These are phyloP conservation scores for Campoletis sonorensis DNA, from an alignment of 1,140 invertebrate species.

Conservation along the genomic window DNA sequence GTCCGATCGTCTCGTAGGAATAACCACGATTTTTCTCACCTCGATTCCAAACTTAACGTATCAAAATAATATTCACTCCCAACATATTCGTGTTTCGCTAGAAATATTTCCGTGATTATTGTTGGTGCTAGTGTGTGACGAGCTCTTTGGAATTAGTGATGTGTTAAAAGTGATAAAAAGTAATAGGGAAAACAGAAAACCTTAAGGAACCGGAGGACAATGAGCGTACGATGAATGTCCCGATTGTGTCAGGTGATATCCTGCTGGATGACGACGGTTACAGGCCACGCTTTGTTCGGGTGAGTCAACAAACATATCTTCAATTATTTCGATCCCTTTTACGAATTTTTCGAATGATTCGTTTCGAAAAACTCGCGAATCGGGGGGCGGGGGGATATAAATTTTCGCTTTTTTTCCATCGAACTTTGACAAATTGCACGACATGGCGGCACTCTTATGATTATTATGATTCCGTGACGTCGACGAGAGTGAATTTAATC, in stretches of 20 bases:
- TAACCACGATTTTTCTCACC: constrained; percentile 1
- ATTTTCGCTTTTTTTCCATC: too few relatives aligned
- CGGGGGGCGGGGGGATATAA: too few relatives aligned
- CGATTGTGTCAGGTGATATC: constrained; percentile 73
- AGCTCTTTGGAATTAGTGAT: background rate
- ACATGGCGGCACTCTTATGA: constrained; percentile 47
- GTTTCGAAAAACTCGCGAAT: too few relatives aligned
- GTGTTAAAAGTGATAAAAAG: background rate
- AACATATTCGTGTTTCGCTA: background rate
- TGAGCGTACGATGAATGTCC: constrained; percentile 71
- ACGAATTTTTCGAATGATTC: background rate
- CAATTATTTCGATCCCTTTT: background rate
- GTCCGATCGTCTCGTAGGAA: background rate
- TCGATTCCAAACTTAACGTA: background rate
- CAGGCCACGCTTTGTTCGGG: constrained; percentile 72
- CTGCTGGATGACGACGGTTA: constrained; percentile 68
- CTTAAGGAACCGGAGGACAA: constrained; percentile 50
- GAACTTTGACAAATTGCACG: background rate
- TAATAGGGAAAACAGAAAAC: background rate
- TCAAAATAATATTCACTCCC: too few relatives aligned
- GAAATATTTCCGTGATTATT: background rate
- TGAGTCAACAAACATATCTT: constrained; percentile 57
- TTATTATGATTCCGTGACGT: constrained; percentile 55
- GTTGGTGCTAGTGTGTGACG: background rate
- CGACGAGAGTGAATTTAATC: constrained; percentile 47